phyloP scores from a whole-genome alignment of 2,888 invertebrate genomes.

The Coremacera marginata region DNA sequence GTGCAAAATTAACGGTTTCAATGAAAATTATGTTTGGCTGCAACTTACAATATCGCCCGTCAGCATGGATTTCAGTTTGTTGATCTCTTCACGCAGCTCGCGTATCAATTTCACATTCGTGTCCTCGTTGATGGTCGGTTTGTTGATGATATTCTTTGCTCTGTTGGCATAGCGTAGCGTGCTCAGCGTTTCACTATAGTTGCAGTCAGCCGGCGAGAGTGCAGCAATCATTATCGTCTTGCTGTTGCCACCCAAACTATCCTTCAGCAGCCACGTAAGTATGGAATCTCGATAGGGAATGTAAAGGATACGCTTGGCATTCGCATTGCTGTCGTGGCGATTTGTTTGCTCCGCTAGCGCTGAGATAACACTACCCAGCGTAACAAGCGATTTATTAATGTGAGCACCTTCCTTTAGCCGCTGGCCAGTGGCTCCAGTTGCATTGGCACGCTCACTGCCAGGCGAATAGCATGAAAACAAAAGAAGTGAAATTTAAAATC shows the following conservation, averaged over 20 bases:
- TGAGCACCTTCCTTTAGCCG: slow-evolving; percentile 90
- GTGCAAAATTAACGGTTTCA: neutral
- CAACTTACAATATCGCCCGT: slow-evolving; percentile 76
- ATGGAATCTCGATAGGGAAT: slow-evolving; percentile 92
- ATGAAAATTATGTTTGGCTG: too few relatives aligned
- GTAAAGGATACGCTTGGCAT: slow-evolving; percentile 73
- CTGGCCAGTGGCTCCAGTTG: slow-evolving; percentile 91
- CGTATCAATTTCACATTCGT: slow-evolving; percentile 88
- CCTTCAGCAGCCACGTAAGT: slow-evolving; percentile 88
- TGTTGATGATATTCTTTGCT: slow-evolving; percentile 92
- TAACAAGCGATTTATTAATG: slow-evolving; percentile 91
- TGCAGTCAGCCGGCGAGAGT: slow-evolving; percentile 84
- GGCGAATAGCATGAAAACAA: slow-evolving; percentile 17
- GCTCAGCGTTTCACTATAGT: slow-evolving; percentile 88
- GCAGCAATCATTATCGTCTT: slow-evolving; percentile 94
- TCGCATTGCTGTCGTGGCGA: slow-evolving; percentile 68
- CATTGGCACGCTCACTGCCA: slow-evolving; percentile 85
- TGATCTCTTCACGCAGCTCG: slow-evolving; percentile 87
- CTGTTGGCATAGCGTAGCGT: slow-evolving; percentile 89
- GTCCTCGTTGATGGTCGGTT: slow-evolving; percentile 91
- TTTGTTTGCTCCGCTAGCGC: slow-evolving; percentile 79
- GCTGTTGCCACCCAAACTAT: slow-evolving; percentile 89
- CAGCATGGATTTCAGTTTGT: slow-evolving; percentile 82
- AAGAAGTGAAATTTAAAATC: neutral
- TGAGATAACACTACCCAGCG: slow-evolving; percentile 88